Percentiles rank a stretch among this genome's conserved stretches.
phyloP scores from a whole-genome alignment of 1,140 invertebrate species.

The Papilio polytes region DNA sequence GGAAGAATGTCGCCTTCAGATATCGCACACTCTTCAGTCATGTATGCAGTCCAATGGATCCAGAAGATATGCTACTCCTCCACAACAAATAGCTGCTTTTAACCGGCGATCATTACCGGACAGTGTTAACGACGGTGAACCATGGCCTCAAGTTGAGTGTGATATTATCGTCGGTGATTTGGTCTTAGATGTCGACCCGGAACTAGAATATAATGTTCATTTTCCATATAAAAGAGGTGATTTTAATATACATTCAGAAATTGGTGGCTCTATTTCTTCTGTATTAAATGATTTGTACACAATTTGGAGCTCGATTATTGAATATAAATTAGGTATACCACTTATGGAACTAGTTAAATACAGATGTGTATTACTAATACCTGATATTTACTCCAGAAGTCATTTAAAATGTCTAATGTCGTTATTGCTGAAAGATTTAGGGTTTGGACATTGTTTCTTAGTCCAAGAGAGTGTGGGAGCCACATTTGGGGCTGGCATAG shows the following conservation, averaged over 20 bases:
- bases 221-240: slow-evolving; percentile 95
- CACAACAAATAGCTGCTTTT: slow-evolving; percentile 94
- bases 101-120: slow-evolving; percentile 91
- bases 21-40: slow-evolving; percentile 93
- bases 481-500: slow-evolving; percentile 96
- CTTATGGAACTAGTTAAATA: slow-evolving; percentile 92
- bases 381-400: slow-evolving; percentile 95
- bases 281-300: slow-evolving; percentile 93
- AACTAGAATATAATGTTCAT: slow-evolving; percentile 92
- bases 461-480: slow-evolving; percentile 94
- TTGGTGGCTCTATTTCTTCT: slow-evolving; percentile 93
- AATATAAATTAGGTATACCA: slow-evolving; percentile 90
- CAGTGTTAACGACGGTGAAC: slow-evolving; percentile 81
- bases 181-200: slow-evolving; percentile 89
- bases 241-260: slow-evolving; percentile 92
- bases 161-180: slow-evolving; percentile 88
- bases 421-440: slow-evolving; percentile 91
- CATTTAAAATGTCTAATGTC: slow-evolving; percentile 94
- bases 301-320: slow-evolving; percentile 94
- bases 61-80: slow-evolving; percentile 92
- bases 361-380: slow-evolving; percentile 94
- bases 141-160: slow-evolving; percentile 86
- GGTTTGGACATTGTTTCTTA: slow-evolving; percentile 96
- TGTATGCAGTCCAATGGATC: slow-evolving; percentile 92
- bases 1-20: slow-evolving; percentile 92